Percentiles rank a stretch among this genome's conserved stretches.
Conservation (phyloP, 2,113 vertebrate genomes). For the Danionella cerebrum region DNA sequence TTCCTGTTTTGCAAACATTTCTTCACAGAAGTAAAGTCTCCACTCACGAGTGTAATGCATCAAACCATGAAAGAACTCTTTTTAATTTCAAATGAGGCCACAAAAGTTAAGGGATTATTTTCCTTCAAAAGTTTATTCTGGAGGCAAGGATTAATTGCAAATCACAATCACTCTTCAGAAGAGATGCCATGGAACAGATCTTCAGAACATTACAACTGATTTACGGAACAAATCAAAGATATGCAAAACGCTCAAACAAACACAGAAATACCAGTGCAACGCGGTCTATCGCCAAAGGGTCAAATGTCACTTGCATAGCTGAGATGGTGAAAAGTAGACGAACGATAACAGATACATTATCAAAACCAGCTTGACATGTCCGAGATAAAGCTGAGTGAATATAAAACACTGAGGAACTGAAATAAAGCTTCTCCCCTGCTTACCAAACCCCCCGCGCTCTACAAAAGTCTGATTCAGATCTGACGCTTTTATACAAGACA, state of each 20-base stretch:
- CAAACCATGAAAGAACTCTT: too few relatives aligned
- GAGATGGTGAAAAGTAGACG: constrained; percentile 4
- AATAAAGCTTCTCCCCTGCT: not conserved
- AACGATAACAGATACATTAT: constrained; percentile 22
- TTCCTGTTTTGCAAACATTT: too few relatives aligned
- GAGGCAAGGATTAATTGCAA: not conserved
- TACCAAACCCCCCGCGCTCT: not conserved
- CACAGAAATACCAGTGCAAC: not conserved
- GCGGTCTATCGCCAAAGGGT: constrained; percentile 12
- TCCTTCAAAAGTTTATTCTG: constrained; percentile 1
- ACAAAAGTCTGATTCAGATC: not conserved
- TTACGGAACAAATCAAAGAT: not conserved
- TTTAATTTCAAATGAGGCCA: too few relatives aligned
- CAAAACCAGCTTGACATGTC: constrained; percentile 28
- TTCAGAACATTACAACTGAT: not conserved
- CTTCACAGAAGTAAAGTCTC: too few relatives aligned
- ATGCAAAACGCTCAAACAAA: constrained; percentile 14
- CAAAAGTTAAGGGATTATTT: not conserved
- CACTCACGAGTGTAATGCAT: too few relatives aligned
- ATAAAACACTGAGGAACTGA: not conserved
- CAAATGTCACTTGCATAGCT: constrained; percentile 21
- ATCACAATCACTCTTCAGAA: not conserved
- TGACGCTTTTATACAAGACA: not conserved
- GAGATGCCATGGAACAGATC: not conserved
- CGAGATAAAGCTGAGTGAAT: not conserved